Evolutionary conservation across 2,797 vertebrate species (phyloP), one percentile per base, ranked within the genome.

Genomic region (Salarias fasciatus): DNA sequence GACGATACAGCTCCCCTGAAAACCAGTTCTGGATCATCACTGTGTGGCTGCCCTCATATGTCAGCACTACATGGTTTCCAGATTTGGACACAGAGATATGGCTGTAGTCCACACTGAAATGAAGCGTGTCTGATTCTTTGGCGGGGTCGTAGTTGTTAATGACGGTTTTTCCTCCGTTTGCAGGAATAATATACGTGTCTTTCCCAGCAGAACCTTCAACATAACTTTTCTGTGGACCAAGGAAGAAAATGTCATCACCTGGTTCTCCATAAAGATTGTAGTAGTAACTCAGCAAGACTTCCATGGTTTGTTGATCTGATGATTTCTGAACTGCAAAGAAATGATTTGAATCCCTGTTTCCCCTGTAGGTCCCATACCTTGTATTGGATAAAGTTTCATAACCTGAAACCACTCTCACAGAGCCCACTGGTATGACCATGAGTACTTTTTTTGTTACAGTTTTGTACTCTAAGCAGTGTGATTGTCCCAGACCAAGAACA

Each of bases 221-320:
- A 18, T 79, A 69, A 53, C 59, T 88, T 69, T 9, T 86, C 61
- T 86, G 86, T 33, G 81, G 85, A 3, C 86, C 86, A 5, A 90
- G 67, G 37, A 69, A 87, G 48, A 90, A 89, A 0, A 44, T 63
- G 53, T 88, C 86, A 63, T 84, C 75, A 4, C 86, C 85, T 13
- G 64, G 51, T 63, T 85, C 58, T 13, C 86, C 86, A 6, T 79
- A 10, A 49, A 88, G 80, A 1, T 2, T 4, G 57, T 88, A 87
- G 30, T 77, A 84, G 53, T 90, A 88, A 38, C 60, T 86, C 5
- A 88, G 49, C 82, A 88, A 84, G 30, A 75, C 41, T 41, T 84
- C 71, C 31, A 63, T 66, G 15, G 11, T 0, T 0, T 67, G 8
- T 7, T 56, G 0, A 0, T 81, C 64, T 3, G 36, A 2, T 30